Evolutionary conservation across 2,888 invertebrate species (phyloP), one percentile per base, ranked within the genome.

Genomic region (Plagodis pulveraria): DNA sequence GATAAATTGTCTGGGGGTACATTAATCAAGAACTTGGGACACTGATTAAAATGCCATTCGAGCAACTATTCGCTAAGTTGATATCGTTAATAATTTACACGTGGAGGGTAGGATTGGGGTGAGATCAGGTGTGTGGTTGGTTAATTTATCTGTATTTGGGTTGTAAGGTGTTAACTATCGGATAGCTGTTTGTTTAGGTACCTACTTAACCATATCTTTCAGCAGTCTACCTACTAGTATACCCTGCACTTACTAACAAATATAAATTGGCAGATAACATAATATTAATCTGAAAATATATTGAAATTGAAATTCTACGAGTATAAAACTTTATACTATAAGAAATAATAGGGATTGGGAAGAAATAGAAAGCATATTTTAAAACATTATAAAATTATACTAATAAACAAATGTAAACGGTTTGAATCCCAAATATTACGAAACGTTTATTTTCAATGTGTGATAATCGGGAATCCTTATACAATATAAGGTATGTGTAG

Each of bases 1-100:
- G 84, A 91, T 92, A 92, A 92, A 91, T 91, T 91, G 83, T 66
- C 70, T 81, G 81, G 86, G 79, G 84, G 86, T 78, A 83, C 91
- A 93, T 93, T 93, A 93, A 93, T 93, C 93, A 93, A 92, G 91
- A 93, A 93, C 90, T 93, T 93, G 87, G 86, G 93, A 93, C 93
- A 91, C 92, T 93, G 93, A 93, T 93, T 93, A 93, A 93, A 93
- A 93, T 88, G 86, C 90, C 87, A 91, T 92, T 91, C 86, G 80
- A 77, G 83, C 76, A 93, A 93, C 93, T 93, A 93, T 93, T 92
- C 77, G 84, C 81, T 76, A 83, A 87, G 86, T 89, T 89, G 86
- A 90, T 90, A 89, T 86, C 86, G 91, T 92, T 89, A 87, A 92
- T 92, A 90, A 91, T 91, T 89, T 86, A 91, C 82, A 84, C 79